These are phyloP conservation scores for Xiphophorus maculatus DNA, from an alignment of 2,113 vertebrate genomes.

Conservation along the genomic window DNA sequence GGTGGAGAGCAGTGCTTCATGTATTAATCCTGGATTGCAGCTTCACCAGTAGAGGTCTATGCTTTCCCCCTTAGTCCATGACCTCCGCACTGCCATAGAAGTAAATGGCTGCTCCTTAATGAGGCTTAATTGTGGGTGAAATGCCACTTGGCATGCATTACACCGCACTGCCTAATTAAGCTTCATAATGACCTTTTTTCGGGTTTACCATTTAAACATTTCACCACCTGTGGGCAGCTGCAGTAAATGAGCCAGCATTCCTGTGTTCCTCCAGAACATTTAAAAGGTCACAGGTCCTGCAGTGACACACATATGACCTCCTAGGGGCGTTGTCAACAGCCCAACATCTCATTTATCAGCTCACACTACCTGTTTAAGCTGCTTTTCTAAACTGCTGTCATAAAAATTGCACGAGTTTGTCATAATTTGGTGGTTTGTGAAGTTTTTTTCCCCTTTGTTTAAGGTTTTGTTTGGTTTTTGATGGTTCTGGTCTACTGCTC, in stretches of 20 bases:
- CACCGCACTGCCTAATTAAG: not conserved
- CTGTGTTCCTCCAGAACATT: constrained; percentile 10
- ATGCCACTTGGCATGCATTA: not conserved
- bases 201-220: not conserved
- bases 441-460: not conserved
- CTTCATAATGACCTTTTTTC: not conserved
- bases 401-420: too few species aligned
- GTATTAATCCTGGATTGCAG: not conserved
- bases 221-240: constrained; percentile 7
- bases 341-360: constrained; percentile 11
- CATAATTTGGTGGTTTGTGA: too few species aligned
- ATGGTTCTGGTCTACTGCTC: not conserved
- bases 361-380: constrained; percentile 22
- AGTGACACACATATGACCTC: constrained; percentile 31
- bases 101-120: constrained; percentile 1
- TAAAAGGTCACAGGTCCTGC: constrained; percentile 22
- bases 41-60: constrained; percentile 49
- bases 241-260: constrained; percentile 11
- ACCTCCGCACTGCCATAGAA: not conserved
- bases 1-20: not conserved
- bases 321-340: constrained; percentile 7
- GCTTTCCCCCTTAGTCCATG: constrained; percentile 5
- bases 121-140: constrained; percentile 6
- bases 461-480: not conserved
- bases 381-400: not conserved